phyloP scores from a whole-genome alignment of 1,140 invertebrate genomes.

The Zelostemma sp. region DNA sequence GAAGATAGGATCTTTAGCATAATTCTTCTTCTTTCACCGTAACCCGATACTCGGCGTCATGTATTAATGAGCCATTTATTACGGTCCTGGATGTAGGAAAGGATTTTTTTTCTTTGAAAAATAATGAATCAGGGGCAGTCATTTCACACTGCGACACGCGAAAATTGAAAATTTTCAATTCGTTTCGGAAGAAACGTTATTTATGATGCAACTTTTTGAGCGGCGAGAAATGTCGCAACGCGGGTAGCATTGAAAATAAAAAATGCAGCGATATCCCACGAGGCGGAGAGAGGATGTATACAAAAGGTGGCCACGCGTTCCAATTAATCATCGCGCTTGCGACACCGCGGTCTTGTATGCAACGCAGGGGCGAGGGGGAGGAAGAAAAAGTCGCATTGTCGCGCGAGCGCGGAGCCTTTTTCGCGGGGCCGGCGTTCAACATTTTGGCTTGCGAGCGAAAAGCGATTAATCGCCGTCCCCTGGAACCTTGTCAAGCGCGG shows the following conservation, averaged over 20 bases:
- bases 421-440: conserved; percentile 29
- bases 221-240: not conserved
- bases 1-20: conserved; percentile 12
- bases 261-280: not conserved
- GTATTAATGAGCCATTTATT: conserved; percentile 48
- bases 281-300: not conserved
- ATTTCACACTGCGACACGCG: not conserved
- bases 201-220: not conserved
- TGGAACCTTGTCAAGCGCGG: conserved; percentile 45
- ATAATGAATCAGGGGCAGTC: too few species aligned
- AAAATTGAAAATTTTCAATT: not conserved
- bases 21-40: not conserved
- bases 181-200: too few species aligned
- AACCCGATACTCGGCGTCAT: conserved; percentile 32
- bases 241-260: not conserved
- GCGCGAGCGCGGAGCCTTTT: conserved; percentile 36
- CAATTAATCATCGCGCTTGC: conserved; percentile 48
- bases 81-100: not conserved
- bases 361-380: conserved; percentile 12
- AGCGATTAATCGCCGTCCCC: conserved; percentile 46
- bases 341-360: conserved; percentile 34
- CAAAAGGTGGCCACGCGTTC: conserved; percentile 19
- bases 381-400: conserved; percentile 33
- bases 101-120: conserved; percentile 5
- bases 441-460: conserved; percentile 33